Evolutionary conservation across 2,797 vertebrate genomes (phyloP).

Genomic region (Sibirionetta formosa): DNA sequence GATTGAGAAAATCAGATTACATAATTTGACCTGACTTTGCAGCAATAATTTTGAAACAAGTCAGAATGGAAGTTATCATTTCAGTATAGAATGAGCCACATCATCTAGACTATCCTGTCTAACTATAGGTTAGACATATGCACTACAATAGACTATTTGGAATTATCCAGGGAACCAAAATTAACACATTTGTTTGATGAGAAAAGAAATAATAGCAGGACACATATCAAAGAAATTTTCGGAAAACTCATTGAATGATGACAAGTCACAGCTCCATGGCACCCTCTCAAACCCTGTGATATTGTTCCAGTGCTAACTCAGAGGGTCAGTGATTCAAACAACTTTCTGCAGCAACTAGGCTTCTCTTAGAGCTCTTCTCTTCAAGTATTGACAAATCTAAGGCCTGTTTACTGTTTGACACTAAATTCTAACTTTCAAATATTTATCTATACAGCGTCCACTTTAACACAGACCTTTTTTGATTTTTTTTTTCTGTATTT

Average conservation of each 20-base stretch:
- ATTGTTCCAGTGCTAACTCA: not conserved
- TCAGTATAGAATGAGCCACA: not conserved
- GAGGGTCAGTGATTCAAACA: not conserved
- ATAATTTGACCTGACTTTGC: not conserved
- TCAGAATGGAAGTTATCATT: not conserved
- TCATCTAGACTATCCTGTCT: not conserved
- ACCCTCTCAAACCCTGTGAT: not conserved
- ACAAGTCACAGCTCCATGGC: not conserved
- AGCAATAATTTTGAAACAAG: not conserved
- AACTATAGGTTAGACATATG: no score
- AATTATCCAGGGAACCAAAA: not conserved
- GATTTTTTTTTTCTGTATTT: not conserved
- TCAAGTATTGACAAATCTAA: not conserved
- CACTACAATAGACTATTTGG: not conserved
- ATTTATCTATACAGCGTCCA: not conserved
- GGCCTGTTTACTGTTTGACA: not conserved
- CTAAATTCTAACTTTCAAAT: not conserved
- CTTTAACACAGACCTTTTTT: not conserved
- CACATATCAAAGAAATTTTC: conserved; percentile 12
- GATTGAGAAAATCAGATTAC: not conserved
- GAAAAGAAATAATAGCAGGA: rapidly evolving
- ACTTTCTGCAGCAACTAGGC: not conserved
- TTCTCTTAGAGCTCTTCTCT: not conserved
- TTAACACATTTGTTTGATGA: not conserved
- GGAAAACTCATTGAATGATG: not conserved